Conservation (phyloP, 2,113 vertebrate genomes). For the Amia ocellicauda region DNA sequence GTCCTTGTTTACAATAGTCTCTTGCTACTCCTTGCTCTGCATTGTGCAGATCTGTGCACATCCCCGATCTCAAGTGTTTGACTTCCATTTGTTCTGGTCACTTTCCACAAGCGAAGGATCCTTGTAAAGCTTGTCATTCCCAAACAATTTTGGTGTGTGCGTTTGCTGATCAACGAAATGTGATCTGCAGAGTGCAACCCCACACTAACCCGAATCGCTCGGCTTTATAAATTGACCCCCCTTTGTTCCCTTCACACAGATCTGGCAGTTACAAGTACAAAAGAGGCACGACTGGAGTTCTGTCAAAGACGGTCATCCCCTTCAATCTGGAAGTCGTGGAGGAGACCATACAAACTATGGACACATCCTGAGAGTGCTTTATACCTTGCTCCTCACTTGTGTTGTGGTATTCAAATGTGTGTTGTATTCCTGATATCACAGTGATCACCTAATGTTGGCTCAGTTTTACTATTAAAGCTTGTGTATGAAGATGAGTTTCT, state of each 20-base stretch:
- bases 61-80: neutral
- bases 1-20: neutral
- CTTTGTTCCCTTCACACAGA: conserved; percentile 41
- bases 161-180: neutral
- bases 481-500: neutral
- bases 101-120: too few species aligned
- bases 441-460: neutral
- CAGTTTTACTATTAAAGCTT: conserved; percentile 15
- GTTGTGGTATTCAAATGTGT: neutral
- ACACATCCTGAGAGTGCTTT: conserved; percentile 61
- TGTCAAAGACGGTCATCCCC: conserved; percentile 56
- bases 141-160: too few species aligned
- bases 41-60: neutral
- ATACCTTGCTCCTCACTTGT: neutral
- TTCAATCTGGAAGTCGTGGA: conserved; percentile 70
- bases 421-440: neutral
- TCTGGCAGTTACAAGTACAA: conserved; percentile 68
- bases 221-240: too few species aligned
- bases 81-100: neutral
- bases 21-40: neutral
- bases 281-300: conserved; percentile 67
- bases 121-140: too few species aligned
- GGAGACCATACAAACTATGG: conserved; percentile 72
- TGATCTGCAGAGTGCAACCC: too few species aligned
- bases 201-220: too few species aligned